Evolutionary conservation across 2,888 invertebrate genomes (phyloP).

Genomic region (Ichneumoninae sp.): DNA sequence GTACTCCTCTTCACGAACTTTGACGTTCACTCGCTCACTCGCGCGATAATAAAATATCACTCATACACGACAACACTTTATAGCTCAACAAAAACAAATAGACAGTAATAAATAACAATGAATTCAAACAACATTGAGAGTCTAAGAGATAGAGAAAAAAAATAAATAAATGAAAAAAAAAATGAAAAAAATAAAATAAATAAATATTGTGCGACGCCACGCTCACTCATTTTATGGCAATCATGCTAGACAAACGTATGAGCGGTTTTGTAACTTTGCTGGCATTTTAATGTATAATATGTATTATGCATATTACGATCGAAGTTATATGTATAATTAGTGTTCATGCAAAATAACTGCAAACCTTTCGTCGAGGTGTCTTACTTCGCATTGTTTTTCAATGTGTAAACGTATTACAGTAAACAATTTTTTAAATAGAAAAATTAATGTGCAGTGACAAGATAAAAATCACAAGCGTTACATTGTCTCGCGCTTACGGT

Average conservation of each 20-base stretch:
- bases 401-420: slow-evolving; percentile 20
- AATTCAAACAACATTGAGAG: slow-evolving; percentile 66
- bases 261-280: slow-evolving; percentile 24
- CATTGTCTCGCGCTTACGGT: slow-evolving; percentile 54
- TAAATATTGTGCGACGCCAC: slow-evolving; percentile 58
- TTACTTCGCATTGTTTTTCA: slow-evolving; percentile 32
- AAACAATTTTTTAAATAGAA: background rate
- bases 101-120: slow-evolving; percentile 44
- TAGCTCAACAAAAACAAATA: slow-evolving; percentile 34
- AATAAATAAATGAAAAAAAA: slow-evolving; percentile 27
- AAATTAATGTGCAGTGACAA: background rate
- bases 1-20: slow-evolving; percentile 20
- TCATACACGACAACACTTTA: slow-evolving; percentile 24
- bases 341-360: slow-evolving; percentile 68
- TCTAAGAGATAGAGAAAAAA: slow-evolving; percentile 53
- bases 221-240: slow-evolving; percentile 64
- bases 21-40: slow-evolving; percentile 50
- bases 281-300: slow-evolving; percentile 30
- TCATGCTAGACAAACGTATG: slow-evolving; percentile 66
- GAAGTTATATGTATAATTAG: slow-evolving; percentile 60
- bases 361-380: slow-evolving; percentile 59
- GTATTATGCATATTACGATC: slow-evolving; percentile 51
- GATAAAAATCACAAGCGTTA: slow-evolving; percentile 55
- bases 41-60: slow-evolving; percentile 36
- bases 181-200: background rate